A percentile compares a stretch with the other conserved stretches of the same genome.
Evolutionary conservation across 2,113 vertebrate species (phyloP).

Genomic region (Toxotes jaculatrix): DNA sequence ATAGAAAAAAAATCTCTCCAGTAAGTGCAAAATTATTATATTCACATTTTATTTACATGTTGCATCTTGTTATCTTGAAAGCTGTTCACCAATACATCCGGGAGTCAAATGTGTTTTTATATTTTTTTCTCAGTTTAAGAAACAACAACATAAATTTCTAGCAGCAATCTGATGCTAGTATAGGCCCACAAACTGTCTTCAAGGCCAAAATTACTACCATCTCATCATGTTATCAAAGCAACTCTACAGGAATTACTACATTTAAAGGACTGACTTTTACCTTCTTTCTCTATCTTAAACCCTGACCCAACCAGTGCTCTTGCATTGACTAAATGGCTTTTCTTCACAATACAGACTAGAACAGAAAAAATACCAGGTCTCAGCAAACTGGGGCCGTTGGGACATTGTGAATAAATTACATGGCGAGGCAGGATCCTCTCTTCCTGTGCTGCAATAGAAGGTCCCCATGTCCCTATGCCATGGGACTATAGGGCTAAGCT

Average conservation of each 20-base stretch:
- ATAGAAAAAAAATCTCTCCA: not conserved
- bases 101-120: not conserved
- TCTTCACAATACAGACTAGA: not conserved
- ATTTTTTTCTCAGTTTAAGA: not conserved
- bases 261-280: not conserved
- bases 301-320: not conserved
- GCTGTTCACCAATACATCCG: not conserved
- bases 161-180: not conserved
- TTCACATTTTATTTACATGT: too few species aligned
- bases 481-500: slow-evolving; percentile 26
- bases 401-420: slow-evolving; percentile 29
- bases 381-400: not conserved
- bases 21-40: too few species aligned
- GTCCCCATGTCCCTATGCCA: slow-evolving; percentile 4
- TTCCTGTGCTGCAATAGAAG: slow-evolving; percentile 22
- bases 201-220: not conserved
- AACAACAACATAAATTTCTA: not conserved
- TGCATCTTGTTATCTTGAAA: not conserved
- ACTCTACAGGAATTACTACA: not conserved
- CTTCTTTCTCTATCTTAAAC: not conserved
- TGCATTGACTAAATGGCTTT: not conserved
- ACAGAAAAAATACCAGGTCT: not conserved
- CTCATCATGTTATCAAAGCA: not conserved
- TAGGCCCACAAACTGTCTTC: not conserved
- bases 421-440: slow-evolving; percentile 6